Conservation (phyloP, 2,888 invertebrate genomes). For the Odontothrips loti region DNA sequence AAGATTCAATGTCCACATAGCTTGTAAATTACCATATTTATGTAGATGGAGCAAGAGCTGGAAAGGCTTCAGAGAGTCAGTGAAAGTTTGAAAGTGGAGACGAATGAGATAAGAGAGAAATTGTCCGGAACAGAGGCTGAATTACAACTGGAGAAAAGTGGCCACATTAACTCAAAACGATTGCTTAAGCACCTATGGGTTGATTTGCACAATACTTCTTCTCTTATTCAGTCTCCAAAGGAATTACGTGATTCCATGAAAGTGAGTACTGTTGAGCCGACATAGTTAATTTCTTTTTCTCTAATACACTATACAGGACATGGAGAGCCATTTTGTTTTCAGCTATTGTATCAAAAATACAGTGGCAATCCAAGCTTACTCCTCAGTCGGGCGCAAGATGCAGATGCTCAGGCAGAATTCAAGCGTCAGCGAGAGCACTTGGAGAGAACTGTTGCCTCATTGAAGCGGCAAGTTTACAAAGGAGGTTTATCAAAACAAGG, state of each 20-base stretch:
- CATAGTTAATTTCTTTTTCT: neutral
- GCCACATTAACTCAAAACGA: constrained; percentile 58
- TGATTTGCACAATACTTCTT: constrained; percentile 75
- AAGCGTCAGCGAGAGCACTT: constrained; percentile 77
- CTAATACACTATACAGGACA: neutral
- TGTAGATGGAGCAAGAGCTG: constrained; percentile 72
- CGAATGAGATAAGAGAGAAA: constrained; percentile 73
- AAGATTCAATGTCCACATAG: no score
- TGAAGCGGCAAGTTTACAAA: constrained; percentile 46
- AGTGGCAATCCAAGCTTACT: constrained; percentile 65
- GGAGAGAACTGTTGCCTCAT: constrained; percentile 59
- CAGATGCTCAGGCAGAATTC: constrained; percentile 70
- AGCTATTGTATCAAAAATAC: constrained; percentile 66
- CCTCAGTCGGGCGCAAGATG: constrained; percentile 61
- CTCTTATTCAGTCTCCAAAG: constrained; percentile 70
- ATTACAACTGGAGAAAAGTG: constrained; percentile 60
- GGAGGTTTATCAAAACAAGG: constrained; percentile 47
- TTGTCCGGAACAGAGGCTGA: constrained; percentile 67
- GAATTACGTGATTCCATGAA: constrained; percentile 42
- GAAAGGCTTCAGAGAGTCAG: constrained; percentile 73
- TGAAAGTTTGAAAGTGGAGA: constrained; percentile 64
- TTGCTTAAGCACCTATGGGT: constrained; percentile 70
- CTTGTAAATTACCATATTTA: constrained; percentile 1
- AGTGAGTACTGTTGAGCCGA: constrained; percentile 28
- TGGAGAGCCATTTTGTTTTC: constrained; percentile 37